Evolutionary conservation across 2,888 invertebrate genomes (phyloP).

Genomic region (Macrophya annulata): DNA sequence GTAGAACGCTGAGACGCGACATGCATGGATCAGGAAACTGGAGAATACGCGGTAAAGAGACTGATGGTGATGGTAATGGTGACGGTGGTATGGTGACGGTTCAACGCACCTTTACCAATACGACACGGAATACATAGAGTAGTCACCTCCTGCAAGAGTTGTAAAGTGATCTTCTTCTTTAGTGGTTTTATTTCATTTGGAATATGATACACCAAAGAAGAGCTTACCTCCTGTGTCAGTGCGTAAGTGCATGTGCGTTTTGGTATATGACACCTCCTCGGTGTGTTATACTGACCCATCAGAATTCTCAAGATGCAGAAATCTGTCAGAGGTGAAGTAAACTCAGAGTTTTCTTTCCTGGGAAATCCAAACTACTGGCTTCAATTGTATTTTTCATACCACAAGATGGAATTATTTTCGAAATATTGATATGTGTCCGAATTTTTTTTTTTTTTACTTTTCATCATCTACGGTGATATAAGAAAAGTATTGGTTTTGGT

Average conservation of each 20-base stretch:
- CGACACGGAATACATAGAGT: slow-evolving; percentile 28
- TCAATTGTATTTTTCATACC: no score
- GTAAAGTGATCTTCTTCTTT: slow-evolving; percentile 48
- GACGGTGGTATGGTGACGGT: slow-evolving; percentile 41
- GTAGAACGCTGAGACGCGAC: not conserved
- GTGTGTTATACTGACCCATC: not conserved
- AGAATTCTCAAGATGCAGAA: not conserved
- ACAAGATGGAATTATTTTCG: no score
- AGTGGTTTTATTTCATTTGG: not conserved
- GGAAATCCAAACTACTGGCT: not conserved
- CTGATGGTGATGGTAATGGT: not conserved
- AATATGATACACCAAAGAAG: slow-evolving; percentile 44
- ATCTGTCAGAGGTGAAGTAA: not conserved
- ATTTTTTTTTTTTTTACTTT: no score
- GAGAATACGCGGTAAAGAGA: slow-evolving; percentile 28
- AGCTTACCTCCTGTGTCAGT: slow-evolving; percentile 43
- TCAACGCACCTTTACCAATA: slow-evolving; percentile 46
- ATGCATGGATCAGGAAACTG: slow-evolving; percentile 27
- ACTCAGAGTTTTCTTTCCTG: not conserved
- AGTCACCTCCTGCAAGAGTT: slow-evolving; percentile 18
- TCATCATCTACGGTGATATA: no score
- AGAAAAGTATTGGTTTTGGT: no score
- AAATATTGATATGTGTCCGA: no score
- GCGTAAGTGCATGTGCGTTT: not conserved
- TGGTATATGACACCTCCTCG: not conserved